Conservation (phyloP, 2,113 vertebrate genomes). For the Clinocottus analis region DNA sequence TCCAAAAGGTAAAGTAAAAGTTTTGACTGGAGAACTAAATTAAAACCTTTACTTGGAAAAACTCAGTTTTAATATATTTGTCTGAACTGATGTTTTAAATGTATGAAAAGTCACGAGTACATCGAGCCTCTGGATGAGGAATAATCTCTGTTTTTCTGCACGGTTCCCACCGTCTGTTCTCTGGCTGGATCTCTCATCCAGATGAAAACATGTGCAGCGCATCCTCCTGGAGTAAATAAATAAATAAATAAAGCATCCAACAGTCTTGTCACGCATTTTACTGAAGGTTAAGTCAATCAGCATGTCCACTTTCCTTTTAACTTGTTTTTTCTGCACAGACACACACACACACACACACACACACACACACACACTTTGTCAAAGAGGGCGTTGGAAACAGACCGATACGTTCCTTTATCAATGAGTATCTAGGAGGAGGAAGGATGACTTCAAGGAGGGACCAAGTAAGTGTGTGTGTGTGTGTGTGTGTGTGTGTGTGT, state of each 20-base stretch:
- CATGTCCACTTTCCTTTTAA: conserved; percentile 10
- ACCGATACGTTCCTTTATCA: conserved; percentile 18
- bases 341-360: background rate
- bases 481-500: background rate
- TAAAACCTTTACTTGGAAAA: background rate
- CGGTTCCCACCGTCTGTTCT: conserved; percentile 63
- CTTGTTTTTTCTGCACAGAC: background rate
- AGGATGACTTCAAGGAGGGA: conserved; percentile 38
- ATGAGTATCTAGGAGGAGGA: conserved; percentile 1
- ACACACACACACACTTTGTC: conserved; percentile 6
- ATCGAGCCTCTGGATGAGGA: conserved; percentile 9
- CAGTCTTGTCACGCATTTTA: conserved; percentile 13
- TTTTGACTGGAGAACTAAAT: background rate
- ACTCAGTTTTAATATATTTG: background rate
- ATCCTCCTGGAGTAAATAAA: conserved; percentile 27
- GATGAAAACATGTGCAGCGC: conserved; percentile 26
- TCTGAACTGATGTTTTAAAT: conserved; percentile 9
- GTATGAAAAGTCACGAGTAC: conserved; percentile 9
- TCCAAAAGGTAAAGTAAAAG: no score
- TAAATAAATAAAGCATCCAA: conserved; percentile 24
- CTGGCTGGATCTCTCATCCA: conserved; percentile 29
- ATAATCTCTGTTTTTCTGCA: conserved; percentile 36
- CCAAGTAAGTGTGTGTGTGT: background rate
- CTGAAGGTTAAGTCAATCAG: conserved; percentile 18
- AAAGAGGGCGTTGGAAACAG: background rate